Evolutionary conservation across 1,140 invertebrate genomes (phyloP), one percentile per base, ranked within the genome.

Genomic region (Zelostemma sp.): DNA sequence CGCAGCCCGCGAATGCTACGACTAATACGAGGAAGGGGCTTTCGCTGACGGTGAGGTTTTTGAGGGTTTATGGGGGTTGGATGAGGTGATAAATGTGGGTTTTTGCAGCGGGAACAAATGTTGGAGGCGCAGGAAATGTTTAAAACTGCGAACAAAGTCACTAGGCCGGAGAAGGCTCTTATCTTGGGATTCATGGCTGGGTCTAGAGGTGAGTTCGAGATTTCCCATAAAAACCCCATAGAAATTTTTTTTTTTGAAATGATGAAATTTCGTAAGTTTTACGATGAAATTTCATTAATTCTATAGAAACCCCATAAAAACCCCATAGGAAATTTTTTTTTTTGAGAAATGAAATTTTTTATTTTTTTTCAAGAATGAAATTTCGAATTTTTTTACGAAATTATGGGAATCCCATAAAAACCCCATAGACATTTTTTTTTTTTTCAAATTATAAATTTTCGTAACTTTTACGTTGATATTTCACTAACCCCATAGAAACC

Each of bases 151-250:
- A 98, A 98, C 80, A 93, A 95, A 83, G 95, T 98, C 35, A 98
- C 96, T 0, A 86, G 97, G 69, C 96, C 96, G 1, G 97, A 99
- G 75, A 99, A 99, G 80, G 96, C 97, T 33, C 91, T 98, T 25
- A 99, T 99, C 78, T 88, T 99, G 16, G 96, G 97, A 63, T 99
- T 99, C 77, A 98, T 99, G 95, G 97, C 97, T 68, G 97, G 97
- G 1, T 95, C 94, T 4, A 90, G 95, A 87, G 93, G 93, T 94
- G 86, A 76, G 71, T 75, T 51, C n/a, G 11, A 11, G n/a, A 35
- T 35, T 35, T n/a, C 25, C 8, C 3, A 28, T 28, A 8, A 3
- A 28, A 28, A 8, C 8, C 8, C 8, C 25, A 28, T 28, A 4
- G 8, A 8, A 28, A 28, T 28, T 28, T 28, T 28, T 28, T 28